Evolutionary conservation across 30 jellyfish, hydroid and myxozoan genomes (phyloP).

Genomic region (Sanderia malayensis): DNA sequence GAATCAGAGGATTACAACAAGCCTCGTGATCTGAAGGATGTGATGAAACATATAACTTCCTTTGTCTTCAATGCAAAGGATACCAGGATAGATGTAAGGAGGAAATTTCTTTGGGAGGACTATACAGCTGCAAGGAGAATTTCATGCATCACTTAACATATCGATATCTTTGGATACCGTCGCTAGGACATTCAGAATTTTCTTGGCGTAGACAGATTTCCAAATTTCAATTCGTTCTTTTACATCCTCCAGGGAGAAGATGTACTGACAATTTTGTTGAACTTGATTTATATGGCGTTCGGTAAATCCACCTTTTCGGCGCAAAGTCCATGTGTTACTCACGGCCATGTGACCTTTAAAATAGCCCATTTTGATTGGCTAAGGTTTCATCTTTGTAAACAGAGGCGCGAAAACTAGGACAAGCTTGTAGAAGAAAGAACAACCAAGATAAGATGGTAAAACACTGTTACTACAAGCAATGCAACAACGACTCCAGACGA

Average conservation of each 20-base stretch:
- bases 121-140: no score
- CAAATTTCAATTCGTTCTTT: no score
- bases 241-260: conserved; percentile 5
- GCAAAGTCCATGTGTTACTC: no score
- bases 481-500: conserved; percentile 35
- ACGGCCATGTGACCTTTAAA: no score
- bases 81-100: no score
- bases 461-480: neutral
- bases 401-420: conserved; percentile 16
- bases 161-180: neutral
- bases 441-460: neutral
- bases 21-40: no score
- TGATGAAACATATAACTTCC: no score
- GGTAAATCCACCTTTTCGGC: conserved; percentile 7
- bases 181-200: neutral
- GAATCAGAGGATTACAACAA: no score
- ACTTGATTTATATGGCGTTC: conserved; percentile 9
- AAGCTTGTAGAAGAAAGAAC: neutral
- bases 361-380: conserved; percentile 7
- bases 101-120: no score
- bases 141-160: neutral
- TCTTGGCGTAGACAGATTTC: conserved; percentile 6
- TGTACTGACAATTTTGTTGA: conserved; percentile 2
- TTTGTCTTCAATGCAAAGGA: no score
- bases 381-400: no score